Base-by-base conservation (phyloP, 2,888 invertebrate species). In the Drosophila falleni region DNA sequence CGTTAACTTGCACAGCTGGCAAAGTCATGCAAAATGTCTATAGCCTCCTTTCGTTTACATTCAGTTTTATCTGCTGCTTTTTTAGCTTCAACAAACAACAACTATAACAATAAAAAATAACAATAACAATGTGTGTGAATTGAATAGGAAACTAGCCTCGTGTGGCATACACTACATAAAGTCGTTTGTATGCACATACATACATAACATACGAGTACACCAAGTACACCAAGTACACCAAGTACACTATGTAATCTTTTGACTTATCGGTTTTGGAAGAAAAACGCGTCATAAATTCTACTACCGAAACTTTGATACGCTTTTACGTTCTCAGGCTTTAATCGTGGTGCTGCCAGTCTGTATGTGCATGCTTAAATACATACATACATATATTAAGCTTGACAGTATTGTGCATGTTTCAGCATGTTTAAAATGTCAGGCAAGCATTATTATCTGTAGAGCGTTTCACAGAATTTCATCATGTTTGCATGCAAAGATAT, bases 281-380 rank as follows among this genome's bases (percentile, higher is more conserved):
- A 41, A 58, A 62, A 47, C 64, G 49, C 72, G 59, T 76, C 61
- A 55, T 56, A 53, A 67, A 47, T 59, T 58, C 65, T 46, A 44
- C 54, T 50, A 46, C 61, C 56, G 49, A 71, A 71, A 59, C 55
- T 71, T 59, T 47, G 72, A 74, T 76, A 76, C 16, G 77, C 54
- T 23, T 23, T 13, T 44, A 55, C 42, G 75, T 76, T 76, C 75
- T 76, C 78, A 76, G 73, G 78, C 78, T 78, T 78, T 77, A 77
- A 72, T 72, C 39, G 31, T 41, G 16, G 10, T 33, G 8, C 16
- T 37, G 47, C 41, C 16, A 41, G 41, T 10, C 3, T 41, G 41
- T 33, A 3, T 46, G 39, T 26, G 16, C 10, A 37, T 41, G 46
- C 29, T 41, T 54, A 35, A 31, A 26, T 31, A 26, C 31, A 31